phyloP scores from a whole-genome alignment of 1,140 invertebrate species.

The Ridgeia piscesae region DNA sequence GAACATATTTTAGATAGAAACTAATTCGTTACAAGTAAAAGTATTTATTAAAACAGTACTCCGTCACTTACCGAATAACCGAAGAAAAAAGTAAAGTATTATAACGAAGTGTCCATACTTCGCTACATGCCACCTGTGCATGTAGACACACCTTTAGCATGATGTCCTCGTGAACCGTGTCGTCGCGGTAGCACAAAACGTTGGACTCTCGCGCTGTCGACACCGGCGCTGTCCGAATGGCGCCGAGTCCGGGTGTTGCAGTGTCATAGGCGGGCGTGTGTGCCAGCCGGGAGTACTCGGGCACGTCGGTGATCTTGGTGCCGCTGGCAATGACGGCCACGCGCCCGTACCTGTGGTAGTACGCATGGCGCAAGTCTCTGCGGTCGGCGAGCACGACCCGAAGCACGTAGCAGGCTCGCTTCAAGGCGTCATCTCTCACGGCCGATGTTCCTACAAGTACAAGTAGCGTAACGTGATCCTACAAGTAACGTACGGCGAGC shows the following conservation, averaged over 20 bases:
- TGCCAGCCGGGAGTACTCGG: conserved; percentile 35
- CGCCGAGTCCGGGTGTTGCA: conserved; percentile 36
- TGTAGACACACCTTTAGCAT: no score
- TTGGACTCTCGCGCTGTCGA: conserved; percentile 40
- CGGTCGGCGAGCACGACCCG: conserved; percentile 42
- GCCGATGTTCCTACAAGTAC: no score
- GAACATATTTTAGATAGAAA: no score
- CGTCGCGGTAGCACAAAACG: conserved; percentile 35
- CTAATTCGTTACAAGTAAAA: no score
- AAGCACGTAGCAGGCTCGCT: conserved; percentile 42
- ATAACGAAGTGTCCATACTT: no score
- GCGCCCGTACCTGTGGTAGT: conserved; percentile 39
- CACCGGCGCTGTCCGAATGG: conserved; percentile 32
- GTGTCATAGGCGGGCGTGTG: conserved; percentile 25
- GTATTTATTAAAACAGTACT: no score
- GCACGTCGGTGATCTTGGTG: conserved; percentile 35
- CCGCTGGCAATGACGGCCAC: conserved; percentile 38
- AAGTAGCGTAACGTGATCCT: no score
- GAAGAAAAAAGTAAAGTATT: no score
- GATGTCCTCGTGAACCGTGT: no score
- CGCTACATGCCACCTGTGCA: no score
- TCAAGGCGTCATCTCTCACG: conserved; percentile 41
- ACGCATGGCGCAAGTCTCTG: conserved; percentile 35
- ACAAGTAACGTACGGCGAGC: no score
- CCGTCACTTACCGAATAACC: no score